Conservation (phyloP, 2,888 invertebrate species). For the Phyllotreta cruciferae region DNA sequence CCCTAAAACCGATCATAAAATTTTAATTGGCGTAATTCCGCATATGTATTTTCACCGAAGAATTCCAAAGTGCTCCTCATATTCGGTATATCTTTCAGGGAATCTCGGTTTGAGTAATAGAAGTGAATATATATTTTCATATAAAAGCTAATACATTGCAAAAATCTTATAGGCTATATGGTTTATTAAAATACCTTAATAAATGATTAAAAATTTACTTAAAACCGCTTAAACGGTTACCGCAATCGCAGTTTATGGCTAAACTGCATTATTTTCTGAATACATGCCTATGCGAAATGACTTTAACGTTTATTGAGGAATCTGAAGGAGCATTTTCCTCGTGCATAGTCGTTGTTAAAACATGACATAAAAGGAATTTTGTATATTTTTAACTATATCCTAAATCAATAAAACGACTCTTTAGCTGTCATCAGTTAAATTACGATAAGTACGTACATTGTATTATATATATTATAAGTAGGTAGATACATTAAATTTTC, state of each 20-base stretch:
- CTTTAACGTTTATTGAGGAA: conserved; percentile 19
- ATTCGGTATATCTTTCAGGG: conserved; percentile 29
- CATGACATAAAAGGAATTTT: conserved; percentile 1
- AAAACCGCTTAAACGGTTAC: conserved; percentile 34
- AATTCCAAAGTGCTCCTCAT: conserved; percentile 28
- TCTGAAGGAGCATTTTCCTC: conserved; percentile 2
- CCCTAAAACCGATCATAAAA: conserved; percentile 25
- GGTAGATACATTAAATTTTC: too few species aligned
- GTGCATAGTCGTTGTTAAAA: neutral
- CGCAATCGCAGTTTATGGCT: conserved; percentile 26
- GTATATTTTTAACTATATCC: too few species aligned
- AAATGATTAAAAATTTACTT: conserved; percentile 27
- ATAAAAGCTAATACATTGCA: conserved; percentile 36
- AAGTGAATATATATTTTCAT: conserved; percentile 28
- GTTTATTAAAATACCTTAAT: conserved; percentile 37
- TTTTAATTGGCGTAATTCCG: conserved; percentile 26
- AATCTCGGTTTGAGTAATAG: conserved; percentile 27
- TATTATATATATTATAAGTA: too few species aligned
- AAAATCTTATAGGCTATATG: conserved; percentile 30
- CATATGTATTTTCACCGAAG: conserved; percentile 22
- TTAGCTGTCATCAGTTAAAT: too few species aligned
- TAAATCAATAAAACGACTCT: too few species aligned
- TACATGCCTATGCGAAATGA: conserved; percentile 17
- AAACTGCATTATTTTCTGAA: conserved; percentile 32
- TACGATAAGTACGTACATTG: too few species aligned